phyloP scores from a whole-genome alignment of 2,113 vertebrate genomes.

The Oplegnathus fasciatus region DNA sequence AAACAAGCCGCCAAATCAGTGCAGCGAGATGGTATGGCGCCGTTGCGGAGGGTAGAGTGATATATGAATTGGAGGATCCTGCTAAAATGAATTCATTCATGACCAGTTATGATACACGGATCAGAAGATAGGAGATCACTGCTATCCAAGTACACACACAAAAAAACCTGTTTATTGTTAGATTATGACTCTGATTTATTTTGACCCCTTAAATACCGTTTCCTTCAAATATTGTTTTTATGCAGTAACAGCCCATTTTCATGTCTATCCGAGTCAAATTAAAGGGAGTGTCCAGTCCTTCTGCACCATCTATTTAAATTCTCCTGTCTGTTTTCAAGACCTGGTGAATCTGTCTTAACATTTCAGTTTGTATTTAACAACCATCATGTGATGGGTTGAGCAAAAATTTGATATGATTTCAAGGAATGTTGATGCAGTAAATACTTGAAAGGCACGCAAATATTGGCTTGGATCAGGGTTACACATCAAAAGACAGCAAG shows the following conservation, averaged over 20 bases:
- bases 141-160: too few species aligned
- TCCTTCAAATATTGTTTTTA: background rate
- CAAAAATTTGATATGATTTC: background rate
- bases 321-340: background rate
- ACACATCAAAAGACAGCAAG: slow-evolving; percentile 21
- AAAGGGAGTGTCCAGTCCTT: slow-evolving; percentile 20
- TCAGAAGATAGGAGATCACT: background rate
- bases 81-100: background rate
- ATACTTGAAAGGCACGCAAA: slow-evolving; percentile 12
- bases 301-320: slow-evolving; percentile 22
- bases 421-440: slow-evolving; percentile 12
- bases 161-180: too few species aligned
- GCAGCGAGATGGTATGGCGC: background rate
- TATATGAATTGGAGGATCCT: background rate
- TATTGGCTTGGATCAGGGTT: slow-evolving; percentile 19
- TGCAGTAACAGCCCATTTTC: background rate
- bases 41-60: background rate
- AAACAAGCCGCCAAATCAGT: background rate
- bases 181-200: too few species aligned
- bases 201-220: too few species aligned
- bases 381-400: background rate
- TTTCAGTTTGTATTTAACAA: slow-evolving; percentile 15
- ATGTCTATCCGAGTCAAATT: background rate
- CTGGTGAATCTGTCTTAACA: background rate
- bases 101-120: background rate